Evolutionary conservation across 2,888 invertebrate species (phyloP).

Genomic region (Minunthozetes semirufus): DNA sequence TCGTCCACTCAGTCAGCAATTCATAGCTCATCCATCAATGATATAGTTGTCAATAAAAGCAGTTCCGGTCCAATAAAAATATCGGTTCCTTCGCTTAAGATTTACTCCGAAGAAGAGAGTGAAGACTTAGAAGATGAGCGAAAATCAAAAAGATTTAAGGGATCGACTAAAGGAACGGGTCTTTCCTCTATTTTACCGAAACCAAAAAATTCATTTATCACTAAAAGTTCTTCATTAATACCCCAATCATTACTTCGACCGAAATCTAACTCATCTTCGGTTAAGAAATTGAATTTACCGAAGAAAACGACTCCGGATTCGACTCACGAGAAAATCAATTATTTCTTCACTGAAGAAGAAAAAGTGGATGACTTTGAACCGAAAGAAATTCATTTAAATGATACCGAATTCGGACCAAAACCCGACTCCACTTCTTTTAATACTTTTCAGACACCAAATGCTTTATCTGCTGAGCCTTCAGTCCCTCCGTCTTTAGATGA

Average conservation of each 20-base stretch:
- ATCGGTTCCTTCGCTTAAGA: slow-evolving; percentile 3
- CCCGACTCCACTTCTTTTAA: slow-evolving; percentile 15
- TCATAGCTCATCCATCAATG: not conserved
- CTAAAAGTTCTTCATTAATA: slow-evolving; percentile 9
- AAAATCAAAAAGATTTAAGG: slow-evolving; percentile 17
- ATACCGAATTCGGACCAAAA: not conserved
- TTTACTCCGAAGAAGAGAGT: slow-evolving; percentile 15
- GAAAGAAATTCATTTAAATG: not conserved
- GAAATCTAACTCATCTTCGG: not conserved
- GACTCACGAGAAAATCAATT: not conserved
- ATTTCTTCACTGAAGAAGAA: slow-evolving; percentile 16
- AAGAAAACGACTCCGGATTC: not conserved
- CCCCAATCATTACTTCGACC: slow-evolving; percentile 20
- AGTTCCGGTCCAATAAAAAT: slow-evolving; percentile 29
- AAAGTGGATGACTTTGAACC: slow-evolving; percentile 31
- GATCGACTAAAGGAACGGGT: slow-evolving; percentile 22
- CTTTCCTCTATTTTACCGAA: slow-evolving; percentile 32
- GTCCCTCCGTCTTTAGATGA: slow-evolving; percentile 11
- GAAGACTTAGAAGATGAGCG: slow-evolving; percentile 32
- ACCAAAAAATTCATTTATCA: slow-evolving; percentile 30
- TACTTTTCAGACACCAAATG: not conserved
- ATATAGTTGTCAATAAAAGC: not conserved
- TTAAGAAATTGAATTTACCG: no score
- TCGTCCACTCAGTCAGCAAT: not conserved
- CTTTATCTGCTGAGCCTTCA: not conserved